These are phyloP conservation scores for Ceratotherium simum DNA, from an alignment of 2,113 vertebrate genomes.

Conservation along the genomic window DNA sequence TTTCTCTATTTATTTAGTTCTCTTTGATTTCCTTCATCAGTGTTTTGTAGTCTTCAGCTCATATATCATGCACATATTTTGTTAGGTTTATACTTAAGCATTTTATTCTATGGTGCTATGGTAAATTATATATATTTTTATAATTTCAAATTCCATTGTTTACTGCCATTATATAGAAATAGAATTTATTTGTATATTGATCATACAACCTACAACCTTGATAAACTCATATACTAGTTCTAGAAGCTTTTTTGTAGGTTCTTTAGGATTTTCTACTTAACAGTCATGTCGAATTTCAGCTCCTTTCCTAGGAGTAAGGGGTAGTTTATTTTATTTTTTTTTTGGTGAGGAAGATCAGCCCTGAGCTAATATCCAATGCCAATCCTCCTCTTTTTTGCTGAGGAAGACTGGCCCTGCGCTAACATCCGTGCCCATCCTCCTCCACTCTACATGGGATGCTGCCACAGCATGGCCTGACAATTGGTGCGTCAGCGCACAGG, in stretches of 20 bases:
- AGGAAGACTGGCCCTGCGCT: too few relatives aligned
- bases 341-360: too few relatives aligned
- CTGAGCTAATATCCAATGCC: too few relatives aligned
- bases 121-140: neutral
- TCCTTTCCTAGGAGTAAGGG: neutral
- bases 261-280: neutral
- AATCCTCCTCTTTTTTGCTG: too few relatives aligned
- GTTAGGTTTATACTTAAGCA: neutral
- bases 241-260: neutral
- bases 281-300: neutral
- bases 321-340: neutral
- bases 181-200: neutral
- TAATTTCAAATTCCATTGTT: neutral
- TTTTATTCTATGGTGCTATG: neutral
- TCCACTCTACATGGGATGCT: too few relatives aligned
- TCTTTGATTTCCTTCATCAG: neutral
- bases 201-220: neutral
- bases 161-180: neutral
- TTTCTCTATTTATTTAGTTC: neutral
- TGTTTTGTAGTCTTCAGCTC: neutral
- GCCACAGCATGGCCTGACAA: too few relatives aligned
- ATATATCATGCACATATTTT: neutral
- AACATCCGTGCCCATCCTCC: too few relatives aligned
- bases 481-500: too few relatives aligned
- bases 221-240: neutral